Conservation (phyloP, 2,113 vertebrate genomes). For the Melospiza georgiana region DNA sequence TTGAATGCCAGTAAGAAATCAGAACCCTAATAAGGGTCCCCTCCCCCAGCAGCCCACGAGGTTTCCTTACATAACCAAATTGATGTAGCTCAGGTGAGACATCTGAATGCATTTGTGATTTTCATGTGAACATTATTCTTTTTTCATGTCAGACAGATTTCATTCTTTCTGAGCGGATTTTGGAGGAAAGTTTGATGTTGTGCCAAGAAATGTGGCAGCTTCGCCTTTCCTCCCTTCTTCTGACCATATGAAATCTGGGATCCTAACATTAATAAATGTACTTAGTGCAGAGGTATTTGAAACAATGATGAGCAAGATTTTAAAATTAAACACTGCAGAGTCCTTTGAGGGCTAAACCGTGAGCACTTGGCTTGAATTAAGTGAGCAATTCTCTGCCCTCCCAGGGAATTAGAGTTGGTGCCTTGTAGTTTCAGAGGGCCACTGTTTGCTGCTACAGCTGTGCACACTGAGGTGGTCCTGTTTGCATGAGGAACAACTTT, state of each 20-base stretch:
- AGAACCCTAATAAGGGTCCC: not conserved
- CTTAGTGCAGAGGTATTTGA: not conserved
- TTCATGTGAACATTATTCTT: not conserved
- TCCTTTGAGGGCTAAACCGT: not conserved
- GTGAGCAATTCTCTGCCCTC: not conserved
- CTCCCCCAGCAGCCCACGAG: not conserved
- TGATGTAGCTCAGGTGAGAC: not conserved
- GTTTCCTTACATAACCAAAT: slow-evolving; percentile 46
- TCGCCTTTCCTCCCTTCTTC: not conserved
- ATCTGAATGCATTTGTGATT: not conserved
- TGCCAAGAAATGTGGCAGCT: not conserved
- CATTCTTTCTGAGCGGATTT: not conserved
- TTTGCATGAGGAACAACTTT: not conserved
- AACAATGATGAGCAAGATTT: not conserved
- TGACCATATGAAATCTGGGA: not conserved
- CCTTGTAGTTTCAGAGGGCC: not conserved
- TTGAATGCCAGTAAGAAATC: not conserved
- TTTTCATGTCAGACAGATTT: not conserved
- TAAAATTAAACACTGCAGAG: not conserved
- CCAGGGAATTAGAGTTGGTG: not conserved
- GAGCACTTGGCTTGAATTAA: not conserved
- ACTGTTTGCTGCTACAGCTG: not conserved
- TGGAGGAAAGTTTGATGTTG: not conserved
- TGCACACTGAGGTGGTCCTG: not conserved
- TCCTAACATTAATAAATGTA: not conserved